phyloP scores from a whole-genome alignment of 2,888 invertebrate species.

The Hirtodrosophila histrioides region DNA sequence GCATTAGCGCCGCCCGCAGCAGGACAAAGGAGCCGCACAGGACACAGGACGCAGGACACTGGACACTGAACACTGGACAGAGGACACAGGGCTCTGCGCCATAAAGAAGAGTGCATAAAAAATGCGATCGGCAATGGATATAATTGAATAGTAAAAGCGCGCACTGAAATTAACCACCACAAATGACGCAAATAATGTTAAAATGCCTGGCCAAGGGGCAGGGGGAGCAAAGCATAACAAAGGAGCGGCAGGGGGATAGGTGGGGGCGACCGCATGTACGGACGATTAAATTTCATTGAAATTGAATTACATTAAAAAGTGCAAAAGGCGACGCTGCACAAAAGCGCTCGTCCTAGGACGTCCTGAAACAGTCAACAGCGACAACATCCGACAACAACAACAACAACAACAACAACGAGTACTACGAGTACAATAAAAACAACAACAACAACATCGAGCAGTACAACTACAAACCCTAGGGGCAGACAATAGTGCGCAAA shows the following conservation, averaged over 20 bases:
- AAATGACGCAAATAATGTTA: slow-evolving; percentile 79
- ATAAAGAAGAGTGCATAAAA: slow-evolving; percentile 72
- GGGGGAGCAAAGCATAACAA: background rate
- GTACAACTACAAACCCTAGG: slow-evolving; percentile 16
- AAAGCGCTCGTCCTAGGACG: slow-evolving; percentile 31
- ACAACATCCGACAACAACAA: slow-evolving; percentile 17
- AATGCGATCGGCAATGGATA: slow-evolving; percentile 66
- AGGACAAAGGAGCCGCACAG: slow-evolving; percentile 40
- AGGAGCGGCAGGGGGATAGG: background rate
- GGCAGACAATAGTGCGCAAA: slow-evolving; percentile 76
- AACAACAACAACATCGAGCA: slow-evolving; percentile 14
- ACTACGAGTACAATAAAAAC: background rate
- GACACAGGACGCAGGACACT: slow-evolving; percentile 17
- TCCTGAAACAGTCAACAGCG: slow-evolving; percentile 19
- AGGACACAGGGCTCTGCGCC: slow-evolving; percentile 11
- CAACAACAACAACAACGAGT: slow-evolving; percentile 27
- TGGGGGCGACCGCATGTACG: slow-evolving; percentile 52
- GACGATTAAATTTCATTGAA: slow-evolving; percentile 80
- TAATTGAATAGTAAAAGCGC: slow-evolving; percentile 80
- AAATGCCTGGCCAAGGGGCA: slow-evolving; percentile 36
- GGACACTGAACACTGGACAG: slow-evolving; percentile 11
- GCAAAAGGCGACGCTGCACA: slow-evolving; percentile 72
- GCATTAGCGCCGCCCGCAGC: slow-evolving; percentile 46
- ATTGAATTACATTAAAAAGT: slow-evolving; percentile 79
- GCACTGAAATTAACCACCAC: slow-evolving; percentile 80